Percentiles rank a stretch among this genome's conserved stretches.
phyloP scores from a whole-genome alignment of 2,113 vertebrate genomes.

The Pogona vitticeps region DNA sequence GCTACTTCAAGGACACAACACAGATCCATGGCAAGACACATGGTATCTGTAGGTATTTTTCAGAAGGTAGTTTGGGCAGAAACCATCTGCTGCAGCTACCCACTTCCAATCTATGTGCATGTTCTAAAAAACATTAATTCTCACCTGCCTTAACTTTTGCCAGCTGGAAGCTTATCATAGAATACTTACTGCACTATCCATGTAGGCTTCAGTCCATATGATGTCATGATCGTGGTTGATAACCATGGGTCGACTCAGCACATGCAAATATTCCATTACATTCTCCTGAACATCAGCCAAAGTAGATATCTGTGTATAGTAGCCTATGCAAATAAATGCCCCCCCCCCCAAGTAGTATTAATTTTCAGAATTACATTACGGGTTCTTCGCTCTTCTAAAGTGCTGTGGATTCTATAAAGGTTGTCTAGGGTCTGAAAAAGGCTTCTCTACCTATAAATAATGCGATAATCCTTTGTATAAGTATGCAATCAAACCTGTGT shows the following conservation, averaged over 20 bases:
- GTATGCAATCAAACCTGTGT: not conserved
- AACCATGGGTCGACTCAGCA: constrained; percentile 97
- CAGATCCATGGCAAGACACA: not conserved
- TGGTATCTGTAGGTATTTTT: not conserved
- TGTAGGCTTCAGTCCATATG: constrained; percentile 97
- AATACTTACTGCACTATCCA: constrained; percentile 90
- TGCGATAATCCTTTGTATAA: not conserved
- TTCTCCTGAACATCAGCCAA: constrained; percentile 95
- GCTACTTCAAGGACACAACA: constrained; percentile 1
- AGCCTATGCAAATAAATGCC: constrained; percentile 75
- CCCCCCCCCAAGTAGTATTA: not conserved
- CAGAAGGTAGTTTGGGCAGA: not conserved
- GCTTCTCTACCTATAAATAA: not conserved
- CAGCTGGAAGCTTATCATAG: not conserved
- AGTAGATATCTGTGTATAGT: constrained; percentile 95
- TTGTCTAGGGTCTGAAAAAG: not conserved
- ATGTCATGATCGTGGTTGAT: constrained; percentile 96
- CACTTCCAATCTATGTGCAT: not conserved
- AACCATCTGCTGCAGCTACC: not conserved
- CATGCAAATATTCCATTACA: constrained; percentile 97
- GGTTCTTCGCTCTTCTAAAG: not conserved
- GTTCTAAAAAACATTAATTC: not conserved
- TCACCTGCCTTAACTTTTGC: not conserved
- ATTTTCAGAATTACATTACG: not conserved
- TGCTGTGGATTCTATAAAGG: not conserved